Percentiles rank a stretch among this genome's conserved stretches.
phyloP scores from a whole-genome alignment of 2,888 invertebrate species.

The Drosophila putrida region DNA sequence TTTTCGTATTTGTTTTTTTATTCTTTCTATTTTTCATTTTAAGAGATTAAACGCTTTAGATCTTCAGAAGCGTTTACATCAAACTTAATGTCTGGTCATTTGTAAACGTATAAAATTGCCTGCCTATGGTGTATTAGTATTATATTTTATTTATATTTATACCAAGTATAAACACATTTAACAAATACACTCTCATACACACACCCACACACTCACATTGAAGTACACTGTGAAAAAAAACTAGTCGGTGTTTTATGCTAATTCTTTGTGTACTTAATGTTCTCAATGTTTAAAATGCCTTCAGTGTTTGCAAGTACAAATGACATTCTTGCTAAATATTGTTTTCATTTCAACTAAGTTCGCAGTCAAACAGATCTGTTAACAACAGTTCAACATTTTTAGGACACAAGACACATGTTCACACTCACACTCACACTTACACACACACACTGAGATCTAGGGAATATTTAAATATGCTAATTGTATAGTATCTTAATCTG shows the following conservation, averaged over 20 bases:
- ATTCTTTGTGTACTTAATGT: slow-evolving; percentile 79
- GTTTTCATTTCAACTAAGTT: slow-evolving; percentile 60
- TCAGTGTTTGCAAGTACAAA: slow-evolving; percentile 77
- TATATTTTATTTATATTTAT: slow-evolving; percentile 16
- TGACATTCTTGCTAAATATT: slow-evolving; percentile 60
- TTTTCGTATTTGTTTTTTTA: slow-evolving; percentile 14
- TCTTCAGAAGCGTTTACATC: slow-evolving; percentile 45
- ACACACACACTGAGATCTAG: slow-evolving; percentile 15
- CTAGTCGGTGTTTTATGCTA: slow-evolving; percentile 78
- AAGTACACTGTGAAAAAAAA: slow-evolving; percentile 55
- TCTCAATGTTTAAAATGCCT: slow-evolving; percentile 77
- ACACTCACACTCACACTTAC: slow-evolving; percentile 28
- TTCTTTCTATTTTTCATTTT: slow-evolving; percentile 15
- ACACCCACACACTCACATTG: slow-evolving; percentile 38
- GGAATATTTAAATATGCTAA: slow-evolving; percentile 56
- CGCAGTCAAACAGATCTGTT: slow-evolving; percentile 47
- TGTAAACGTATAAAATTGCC: slow-evolving; percentile 69
- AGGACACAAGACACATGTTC: slow-evolving; percentile 23
- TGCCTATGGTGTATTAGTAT: slow-evolving; percentile 59
- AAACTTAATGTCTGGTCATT: slow-evolving; percentile 42
- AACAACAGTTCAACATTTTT: slow-evolving; percentile 33
- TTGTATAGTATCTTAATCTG: slow-evolving; percentile 68
- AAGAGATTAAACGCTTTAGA: slow-evolving; percentile 21
- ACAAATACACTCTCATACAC: slow-evolving; percentile 7
- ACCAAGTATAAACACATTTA: slow-evolving; percentile 15